Percentiles rank a stretch among this genome's conserved stretches.
phyloP scores from a whole-genome alignment of 2,797 vertebrate genomes.

The Sorex maritimensis region DNA sequence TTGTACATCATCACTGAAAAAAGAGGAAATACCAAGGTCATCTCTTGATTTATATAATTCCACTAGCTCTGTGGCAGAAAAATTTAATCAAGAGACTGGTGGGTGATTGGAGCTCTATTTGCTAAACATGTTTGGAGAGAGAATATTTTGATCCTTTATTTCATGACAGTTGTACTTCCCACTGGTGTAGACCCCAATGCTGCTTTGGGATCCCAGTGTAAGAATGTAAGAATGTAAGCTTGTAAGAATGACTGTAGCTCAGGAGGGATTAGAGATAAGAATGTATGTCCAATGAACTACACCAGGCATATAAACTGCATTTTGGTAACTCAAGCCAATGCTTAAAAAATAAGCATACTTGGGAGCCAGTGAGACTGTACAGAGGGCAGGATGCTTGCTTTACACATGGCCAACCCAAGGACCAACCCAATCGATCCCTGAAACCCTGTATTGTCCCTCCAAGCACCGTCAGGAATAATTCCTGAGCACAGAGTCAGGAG shows the following conservation, averaged over 20 bases:
- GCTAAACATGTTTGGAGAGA: background rate
- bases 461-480: too few relatives aligned
- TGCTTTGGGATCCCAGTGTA: background rate
- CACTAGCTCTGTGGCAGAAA: background rate
- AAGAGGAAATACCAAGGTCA: background rate
- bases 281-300: background rate
- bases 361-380: too few relatives aligned
- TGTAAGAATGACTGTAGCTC: background rate
- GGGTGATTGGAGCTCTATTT: background rate
- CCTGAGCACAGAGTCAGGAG: too few relatives aligned
- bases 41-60: background rate
- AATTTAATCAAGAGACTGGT: background rate
- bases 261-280: background rate
- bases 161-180: background rate
- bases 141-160: background rate
- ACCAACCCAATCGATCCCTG: too few relatives aligned
- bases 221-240: background rate
- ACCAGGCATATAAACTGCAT: background rate
- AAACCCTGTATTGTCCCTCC: too few relatives aligned
- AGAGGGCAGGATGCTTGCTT: too few relatives aligned
- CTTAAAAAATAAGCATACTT: background rate
- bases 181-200: background rate
- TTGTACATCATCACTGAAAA: background rate
- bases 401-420: too few relatives aligned
- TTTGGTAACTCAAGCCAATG: conserved; percentile 6